Evolutionary conservation across 1,140 invertebrate genomes (phyloP), one percentile per base, ranked within the genome.

Genomic region (Nebria ingens): DNA sequence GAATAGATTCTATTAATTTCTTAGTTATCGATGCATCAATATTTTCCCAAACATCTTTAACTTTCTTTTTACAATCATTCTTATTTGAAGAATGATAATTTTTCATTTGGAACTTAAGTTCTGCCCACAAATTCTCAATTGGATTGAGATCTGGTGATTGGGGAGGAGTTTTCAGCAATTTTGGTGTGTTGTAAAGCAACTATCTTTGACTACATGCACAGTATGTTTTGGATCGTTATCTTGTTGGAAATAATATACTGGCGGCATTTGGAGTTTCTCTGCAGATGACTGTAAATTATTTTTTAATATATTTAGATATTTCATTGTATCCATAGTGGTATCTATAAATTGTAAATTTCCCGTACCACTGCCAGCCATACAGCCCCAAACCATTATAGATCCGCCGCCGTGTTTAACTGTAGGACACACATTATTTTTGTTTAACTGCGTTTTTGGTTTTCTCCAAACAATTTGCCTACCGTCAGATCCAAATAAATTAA

Each of bases 321-420:
- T 25, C 19, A 56, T n/a, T 54, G 59, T 45, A 53, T 69, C 56
- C 64, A 73, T 69, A n/a, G 40, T 70, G 12, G 58, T 62, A 19
- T 68, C 56, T 51, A 72, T 64, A 56, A 64, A 61, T 9, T 56
- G 22, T 9, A 73, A 20, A 45, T 62, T 62, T 21, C 65, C 64
- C 6, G 65, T 61, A 6, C 68, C 66, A 29, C 45, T n/a, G 2
- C 53, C 51, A 21, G 60, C 42, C 59, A 73, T 71, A 57, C 57
- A 70, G 0, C 65, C 66, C 64, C 66, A 74, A 13, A 69, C 58
- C 63, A 72, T 65, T 2, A 71, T 51, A n/a, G n/a, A n/a, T n/a
- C n/a, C n/a, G n/a, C n/a, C n/a, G n/a, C n/a, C n/a, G n/a, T n/a
- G n/a, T n/a, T n/a, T n/a, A n/a, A 71, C 57, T 49, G 58, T 59